phyloP scores from a whole-genome alignment of 2,888 invertebrate genomes.

The Acleris literana region DNA sequence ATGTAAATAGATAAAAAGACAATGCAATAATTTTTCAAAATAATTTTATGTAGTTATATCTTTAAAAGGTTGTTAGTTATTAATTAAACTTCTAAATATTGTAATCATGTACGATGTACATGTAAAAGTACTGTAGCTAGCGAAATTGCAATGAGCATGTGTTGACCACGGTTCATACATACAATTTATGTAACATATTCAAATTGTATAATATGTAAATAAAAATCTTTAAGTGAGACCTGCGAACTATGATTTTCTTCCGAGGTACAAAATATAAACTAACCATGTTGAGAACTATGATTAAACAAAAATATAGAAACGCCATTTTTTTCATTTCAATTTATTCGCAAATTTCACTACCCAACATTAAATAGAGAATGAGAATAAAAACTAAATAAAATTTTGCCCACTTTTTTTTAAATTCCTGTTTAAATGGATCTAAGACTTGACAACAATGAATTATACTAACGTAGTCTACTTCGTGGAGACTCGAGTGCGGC shows the following conservation, averaged over 20 bases:
- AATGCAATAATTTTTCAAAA: slow-evolving; percentile 80
- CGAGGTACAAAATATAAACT: slow-evolving; percentile 82
- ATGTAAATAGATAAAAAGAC: slow-evolving; percentile 67
- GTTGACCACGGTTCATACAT: slow-evolving; percentile 57
- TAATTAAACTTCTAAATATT: slow-evolving; percentile 59
- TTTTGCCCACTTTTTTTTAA: too few relatives aligned
- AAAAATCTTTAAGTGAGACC: slow-evolving; percentile 75
- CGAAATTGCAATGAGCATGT: slow-evolving; percentile 69
- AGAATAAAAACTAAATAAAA: not conserved
- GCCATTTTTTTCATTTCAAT: slow-evolving; percentile 49
- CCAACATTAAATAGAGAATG: not conserved
- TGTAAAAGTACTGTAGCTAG: slow-evolving; percentile 76
- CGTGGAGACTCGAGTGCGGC: slow-evolving; percentile 96
- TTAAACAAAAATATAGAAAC: slow-evolving; percentile 77
- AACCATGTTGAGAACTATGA: slow-evolving; percentile 83
- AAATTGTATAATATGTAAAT: slow-evolving; percentile 82
- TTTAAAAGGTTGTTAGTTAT: slow-evolving; percentile 65
- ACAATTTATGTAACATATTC: slow-evolving; percentile 70
- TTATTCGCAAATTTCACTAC: slow-evolving; percentile 19
- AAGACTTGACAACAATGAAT: slow-evolving; percentile 36
- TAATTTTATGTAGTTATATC: slow-evolving; percentile 70
- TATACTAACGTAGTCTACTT: slow-evolving; percentile 86
- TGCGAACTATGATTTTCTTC: slow-evolving; percentile 83
- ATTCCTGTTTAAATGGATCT: too few relatives aligned
- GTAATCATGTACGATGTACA: slow-evolving; percentile 76